Evolutionary conservation across 1,140 invertebrate genomes (phyloP).

Genomic region (Nymphalis io): DNA sequence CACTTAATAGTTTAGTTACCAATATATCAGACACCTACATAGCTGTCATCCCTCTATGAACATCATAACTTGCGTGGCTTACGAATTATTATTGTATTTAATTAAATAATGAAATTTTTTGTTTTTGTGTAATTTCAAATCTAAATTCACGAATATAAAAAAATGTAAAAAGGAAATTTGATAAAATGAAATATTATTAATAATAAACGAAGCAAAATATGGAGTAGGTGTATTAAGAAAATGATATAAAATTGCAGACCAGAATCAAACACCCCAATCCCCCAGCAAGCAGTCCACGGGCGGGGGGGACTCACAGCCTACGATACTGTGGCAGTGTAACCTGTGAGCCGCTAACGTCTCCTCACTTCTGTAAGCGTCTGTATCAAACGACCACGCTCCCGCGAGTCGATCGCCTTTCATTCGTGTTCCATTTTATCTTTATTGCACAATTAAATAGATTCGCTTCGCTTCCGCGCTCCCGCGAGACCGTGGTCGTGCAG

Average conservation of each 20-base stretch:
- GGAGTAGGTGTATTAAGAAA: background rate
- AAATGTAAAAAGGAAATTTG: background rate
- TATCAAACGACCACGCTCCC: conserved; percentile 19
- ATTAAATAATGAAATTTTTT: background rate
- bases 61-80: background rate
- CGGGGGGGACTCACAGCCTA: conserved; percentile 96
- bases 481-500: conserved; percentile 17
- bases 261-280: conserved; percentile 88
- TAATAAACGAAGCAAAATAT: background rate
- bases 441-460: conserved; percentile 32
- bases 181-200: background rate
- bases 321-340: conserved; percentile 98
- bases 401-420: conserved; percentile 29
- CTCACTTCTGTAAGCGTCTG: conserved; percentile 22
- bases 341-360: conserved; percentile 83
- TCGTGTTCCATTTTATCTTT: conserved; percentile 33
- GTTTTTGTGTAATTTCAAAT: background rate
- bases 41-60: background rate
- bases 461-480: conserved; percentile 31
- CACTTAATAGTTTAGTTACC: conserved; percentile 17
- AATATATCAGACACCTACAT: conserved; percentile 14
- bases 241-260: conserved; percentile 85
- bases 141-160: background rate
- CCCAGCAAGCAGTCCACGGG: conserved; percentile 85
- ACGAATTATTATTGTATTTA: background rate